phyloP scores from a whole-genome alignment of 2,888 invertebrate genomes.

The Macrosoma leucophasiata region DNA sequence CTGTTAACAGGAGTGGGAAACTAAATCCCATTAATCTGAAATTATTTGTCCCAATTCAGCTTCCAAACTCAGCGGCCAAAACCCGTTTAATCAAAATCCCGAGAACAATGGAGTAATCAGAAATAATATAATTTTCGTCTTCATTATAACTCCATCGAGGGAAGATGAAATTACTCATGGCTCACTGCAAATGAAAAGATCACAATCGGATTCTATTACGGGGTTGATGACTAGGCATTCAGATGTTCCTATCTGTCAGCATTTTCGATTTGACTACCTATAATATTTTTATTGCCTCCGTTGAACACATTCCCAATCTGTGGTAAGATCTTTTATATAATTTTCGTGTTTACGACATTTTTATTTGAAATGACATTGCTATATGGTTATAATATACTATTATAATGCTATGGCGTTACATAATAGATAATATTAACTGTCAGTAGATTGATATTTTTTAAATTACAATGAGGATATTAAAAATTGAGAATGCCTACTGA shows the following conservation, averaged over 20 bases:
- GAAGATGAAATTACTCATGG: slow-evolving; percentile 50
- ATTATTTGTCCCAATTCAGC: slow-evolving; percentile 45
- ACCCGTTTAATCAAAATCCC: slow-evolving; percentile 55
- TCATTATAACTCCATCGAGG: slow-evolving; percentile 58
- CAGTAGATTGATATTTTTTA: too few species aligned
- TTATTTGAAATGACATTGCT: too few species aligned
- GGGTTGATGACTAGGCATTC: slow-evolving; percentile 46
- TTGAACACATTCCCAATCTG: too few species aligned
- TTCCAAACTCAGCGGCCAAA: slow-evolving; percentile 38
- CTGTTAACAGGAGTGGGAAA: slow-evolving; percentile 30
- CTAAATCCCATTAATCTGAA: slow-evolving; percentile 42
- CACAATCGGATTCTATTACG: slow-evolving; percentile 57
- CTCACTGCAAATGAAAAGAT: slow-evolving; percentile 68
- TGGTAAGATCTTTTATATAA: too few species aligned
- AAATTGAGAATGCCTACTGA: too few species aligned
- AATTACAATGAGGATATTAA: too few species aligned
- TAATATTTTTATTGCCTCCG: too few species aligned
- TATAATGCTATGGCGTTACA: too few species aligned
- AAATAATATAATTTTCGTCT: slow-evolving; percentile 62
- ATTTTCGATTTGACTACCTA: too few species aligned
- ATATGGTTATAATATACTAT: too few species aligned
- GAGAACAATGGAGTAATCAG: slow-evolving; percentile 63
- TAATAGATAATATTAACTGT: too few species aligned
- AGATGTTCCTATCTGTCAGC: slow-evolving; percentile 28
- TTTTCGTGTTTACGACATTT: too few species aligned